Evolutionary conservation across 2,888 invertebrate species (phyloP).

Genomic region (Desoria tigrina): DNA sequence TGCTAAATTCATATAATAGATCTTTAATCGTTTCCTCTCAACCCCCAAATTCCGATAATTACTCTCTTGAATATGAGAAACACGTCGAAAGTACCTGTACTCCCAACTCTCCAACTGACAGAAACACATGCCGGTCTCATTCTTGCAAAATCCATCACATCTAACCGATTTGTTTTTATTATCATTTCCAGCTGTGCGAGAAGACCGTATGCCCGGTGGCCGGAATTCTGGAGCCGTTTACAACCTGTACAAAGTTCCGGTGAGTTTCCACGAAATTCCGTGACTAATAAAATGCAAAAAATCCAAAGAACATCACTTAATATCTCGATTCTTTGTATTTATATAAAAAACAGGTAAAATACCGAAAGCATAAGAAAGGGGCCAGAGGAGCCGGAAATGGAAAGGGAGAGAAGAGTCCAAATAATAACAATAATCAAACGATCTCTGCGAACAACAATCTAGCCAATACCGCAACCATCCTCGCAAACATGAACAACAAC

Average conservation of each 20-base stretch:
- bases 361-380: slow-evolving; percentile 91
- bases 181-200: slow-evolving; percentile 78
- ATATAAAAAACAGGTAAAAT: slow-evolving; percentile 82
- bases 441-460: slow-evolving; percentile 54
- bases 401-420: slow-evolving; percentile 59
- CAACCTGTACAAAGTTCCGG: slow-evolving; percentile 86
- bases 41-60: too few relatives aligned
- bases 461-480: too few relatives aligned
- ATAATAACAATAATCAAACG: slow-evolving; percentile 57
- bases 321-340: neutral
- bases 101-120: too few relatives aligned
- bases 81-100: too few relatives aligned
- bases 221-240: slow-evolving; percentile 98
- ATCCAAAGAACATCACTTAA: too few relatives aligned
- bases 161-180: neutral
- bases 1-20: slow-evolving; percentile 8
- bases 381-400: slow-evolving; percentile 57
- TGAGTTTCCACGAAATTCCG: too few relatives aligned
- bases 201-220: slow-evolving; percentile 99
- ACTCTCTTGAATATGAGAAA: too few relatives aligned
- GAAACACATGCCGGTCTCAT: too few relatives aligned
- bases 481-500: slow-evolving; percentile 54
- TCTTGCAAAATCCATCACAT: too few relatives aligned
- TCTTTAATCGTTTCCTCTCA: too few relatives aligned
- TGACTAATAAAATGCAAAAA: too few relatives aligned